phyloP scores from a whole-genome alignment of 2,797 vertebrate genomes.

The Spea hammondii region DNA sequence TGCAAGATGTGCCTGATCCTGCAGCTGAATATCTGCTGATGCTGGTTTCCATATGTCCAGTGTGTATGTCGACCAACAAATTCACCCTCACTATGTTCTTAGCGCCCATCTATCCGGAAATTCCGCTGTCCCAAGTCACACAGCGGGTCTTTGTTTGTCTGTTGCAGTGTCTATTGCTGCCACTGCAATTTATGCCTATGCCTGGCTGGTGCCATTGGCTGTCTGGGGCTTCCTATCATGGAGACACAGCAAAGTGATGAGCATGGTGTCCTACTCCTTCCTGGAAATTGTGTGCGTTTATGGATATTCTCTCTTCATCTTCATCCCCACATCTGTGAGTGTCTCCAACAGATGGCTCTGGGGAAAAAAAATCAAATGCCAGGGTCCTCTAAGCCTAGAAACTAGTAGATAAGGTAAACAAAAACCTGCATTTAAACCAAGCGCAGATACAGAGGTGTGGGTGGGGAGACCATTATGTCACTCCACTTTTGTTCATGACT shows the following conservation, averaged over 20 bases:
- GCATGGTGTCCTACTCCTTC: slow-evolving; percentile 89
- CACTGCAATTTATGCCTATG: slow-evolving; percentile 88
- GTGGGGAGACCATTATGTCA: too few relatives aligned
- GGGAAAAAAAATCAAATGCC: too few relatives aligned
- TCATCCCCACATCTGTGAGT: slow-evolving; percentile 92
- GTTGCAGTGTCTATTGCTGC: slow-evolving; percentile 89
- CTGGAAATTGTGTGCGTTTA: slow-evolving; percentile 96
- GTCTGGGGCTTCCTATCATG: slow-evolving; percentile 93
- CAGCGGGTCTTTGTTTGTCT: slow-evolving; percentile 1
- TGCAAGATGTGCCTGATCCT: too few relatives aligned
- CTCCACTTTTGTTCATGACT: too few relatives aligned
- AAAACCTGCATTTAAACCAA: too few relatives aligned
- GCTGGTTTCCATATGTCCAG: too few relatives aligned
- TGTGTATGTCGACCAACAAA: too few relatives aligned
- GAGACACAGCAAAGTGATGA: slow-evolving; percentile 90
- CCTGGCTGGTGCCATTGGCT: slow-evolving; percentile 91
- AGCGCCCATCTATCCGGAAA: background rate
- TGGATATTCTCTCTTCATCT: slow-evolving; percentile 92
- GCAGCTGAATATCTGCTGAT: too few relatives aligned
- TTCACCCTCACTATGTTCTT: background rate
- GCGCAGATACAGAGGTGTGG: too few relatives aligned
- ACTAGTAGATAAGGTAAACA: too few relatives aligned
- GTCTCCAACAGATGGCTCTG: background rate
- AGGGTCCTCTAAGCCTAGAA: too few relatives aligned
- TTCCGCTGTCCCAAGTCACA: background rate